Percentiles rank a stretch among this genome's conserved stretches.
phyloP scores from a whole-genome alignment of 2,113 vertebrate species.

The Pedionomus torquatus region DNA sequence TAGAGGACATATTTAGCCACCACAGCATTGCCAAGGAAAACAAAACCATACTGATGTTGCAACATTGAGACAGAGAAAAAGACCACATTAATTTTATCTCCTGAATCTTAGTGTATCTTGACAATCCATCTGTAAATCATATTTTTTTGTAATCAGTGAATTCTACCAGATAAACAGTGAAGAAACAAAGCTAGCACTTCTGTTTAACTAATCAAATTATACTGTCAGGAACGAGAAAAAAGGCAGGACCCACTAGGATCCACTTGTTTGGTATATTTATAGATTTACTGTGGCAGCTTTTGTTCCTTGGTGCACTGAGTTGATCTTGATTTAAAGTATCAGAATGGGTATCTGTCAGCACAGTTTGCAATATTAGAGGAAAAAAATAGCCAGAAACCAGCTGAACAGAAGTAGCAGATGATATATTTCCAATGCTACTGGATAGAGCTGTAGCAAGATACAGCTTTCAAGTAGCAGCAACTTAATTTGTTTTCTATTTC shows the following conservation, averaged over 20 bases:
- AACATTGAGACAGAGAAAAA: background rate
- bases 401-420: background rate
- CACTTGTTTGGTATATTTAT: constrained; percentile 36
- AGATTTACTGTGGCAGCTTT: background rate
- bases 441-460: background rate
- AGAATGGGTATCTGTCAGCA: background rate
- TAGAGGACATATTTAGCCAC: background rate
- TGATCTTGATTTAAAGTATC: background rate
- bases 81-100: background rate
- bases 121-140: background rate
- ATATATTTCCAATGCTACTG: background rate
- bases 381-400: background rate
- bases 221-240: background rate
- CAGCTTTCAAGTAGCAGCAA: background rate
- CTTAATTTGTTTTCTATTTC: background rate
- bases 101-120: background rate
- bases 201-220: background rate
- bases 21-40: background rate
- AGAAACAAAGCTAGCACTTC: background rate
- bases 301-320: background rate
- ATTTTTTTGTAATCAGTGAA: background rate
- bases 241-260: background rate
- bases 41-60: background rate
- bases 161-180: background rate
- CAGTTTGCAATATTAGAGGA: background rate